Percentiles rank a stretch among this genome's conserved stretches.
These are phyloP conservation scores for Drosophila sp. DNA, from an alignment of 1,140 invertebrate genomes.

Conservation along the genomic window DNA sequence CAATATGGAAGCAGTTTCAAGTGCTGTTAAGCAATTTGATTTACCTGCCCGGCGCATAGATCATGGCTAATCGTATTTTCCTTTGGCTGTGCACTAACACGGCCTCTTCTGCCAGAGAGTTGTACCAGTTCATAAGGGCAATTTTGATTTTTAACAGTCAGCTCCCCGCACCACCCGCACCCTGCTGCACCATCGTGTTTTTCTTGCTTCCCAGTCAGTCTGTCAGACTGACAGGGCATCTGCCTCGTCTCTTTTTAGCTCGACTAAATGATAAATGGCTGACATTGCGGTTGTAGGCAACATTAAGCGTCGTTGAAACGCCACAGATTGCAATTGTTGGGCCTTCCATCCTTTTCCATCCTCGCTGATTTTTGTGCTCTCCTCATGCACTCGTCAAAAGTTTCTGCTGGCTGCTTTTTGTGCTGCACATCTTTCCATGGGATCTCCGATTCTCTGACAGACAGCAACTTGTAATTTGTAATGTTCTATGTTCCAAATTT, in stretches of 20 bases:
- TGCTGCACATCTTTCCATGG: constrained; percentile 20
- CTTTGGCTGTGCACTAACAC: constrained; percentile 1
- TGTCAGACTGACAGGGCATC: constrained; percentile 13
- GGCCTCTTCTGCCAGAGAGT: constrained; percentile 1
- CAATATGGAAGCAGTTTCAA: constrained; percentile 22
- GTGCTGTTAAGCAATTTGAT: constrained; percentile 37
- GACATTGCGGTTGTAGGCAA: constrained; percentile 78
- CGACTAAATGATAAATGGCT: constrained; percentile 76
- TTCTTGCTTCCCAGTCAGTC: constrained; percentile 6
- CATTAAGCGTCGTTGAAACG: constrained; percentile 72
- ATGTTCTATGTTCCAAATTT: constrained; percentile 47
- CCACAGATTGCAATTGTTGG: constrained; percentile 78
- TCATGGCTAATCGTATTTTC: constrained; percentile 39
- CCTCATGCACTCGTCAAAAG: constrained; percentile 50
- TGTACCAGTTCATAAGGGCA: constrained; percentile 55
- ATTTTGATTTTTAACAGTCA: constrained; percentile 47
- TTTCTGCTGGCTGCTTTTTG: constrained; percentile 42
- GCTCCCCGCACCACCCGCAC: no score
- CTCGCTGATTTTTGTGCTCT: constrained; percentile 43
- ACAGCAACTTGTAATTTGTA: constrained; percentile 75
- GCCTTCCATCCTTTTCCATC: background rate
- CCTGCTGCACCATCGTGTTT: background rate
- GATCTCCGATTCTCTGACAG: constrained; percentile 55
- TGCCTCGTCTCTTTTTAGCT: constrained; percentile 34
- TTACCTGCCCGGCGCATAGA: constrained; percentile 30